These are phyloP conservation scores for Danaus melanippus DNA, from an alignment of 1,140 invertebrate genomes.

Conservation along the genomic window DNA sequence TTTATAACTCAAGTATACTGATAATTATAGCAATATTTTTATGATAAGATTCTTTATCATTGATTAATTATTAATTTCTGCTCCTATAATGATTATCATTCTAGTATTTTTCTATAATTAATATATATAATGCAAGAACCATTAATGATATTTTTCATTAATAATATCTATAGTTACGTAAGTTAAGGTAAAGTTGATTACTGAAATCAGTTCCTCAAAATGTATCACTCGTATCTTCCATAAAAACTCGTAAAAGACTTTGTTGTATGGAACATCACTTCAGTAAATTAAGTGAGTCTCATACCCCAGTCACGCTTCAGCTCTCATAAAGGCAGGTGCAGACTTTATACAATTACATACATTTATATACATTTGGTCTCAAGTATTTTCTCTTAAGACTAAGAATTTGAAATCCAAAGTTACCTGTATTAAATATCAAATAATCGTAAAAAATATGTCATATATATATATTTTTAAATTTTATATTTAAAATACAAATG, in stretches of 20 bases:
- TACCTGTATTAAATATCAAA: no score
- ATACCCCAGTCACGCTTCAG: slow-evolving; percentile 34
- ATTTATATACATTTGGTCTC: no score
- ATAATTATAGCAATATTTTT: no score
- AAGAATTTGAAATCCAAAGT: no score
- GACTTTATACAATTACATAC: slow-evolving; percentile 13
- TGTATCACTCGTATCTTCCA: slow-evolving; percentile 19
- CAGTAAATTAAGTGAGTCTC: slow-evolving; percentile 37
- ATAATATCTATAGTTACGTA: not conserved
- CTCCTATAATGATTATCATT: not conserved
- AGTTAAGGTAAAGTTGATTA: slow-evolving; percentile 4
- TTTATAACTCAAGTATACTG: no score
- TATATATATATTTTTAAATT: no score
- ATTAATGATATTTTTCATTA: not conserved
- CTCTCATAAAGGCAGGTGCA: slow-evolving; percentile 33
- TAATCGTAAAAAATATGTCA: no score
- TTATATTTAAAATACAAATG: no score
- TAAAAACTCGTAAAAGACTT: slow-evolving; percentile 28
- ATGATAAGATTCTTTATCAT: no score
- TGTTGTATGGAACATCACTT: slow-evolving; percentile 27
- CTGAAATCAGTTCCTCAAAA: slow-evolving; percentile 12
- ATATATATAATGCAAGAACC: not conserved
- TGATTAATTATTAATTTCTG: not conserved
- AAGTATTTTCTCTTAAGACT: no score
- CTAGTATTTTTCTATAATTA: no score